Percentiles rank a stretch among this genome's conserved stretches.
Conservation (phyloP, 2,888 invertebrate species). For the Cosmopolites sordidus region DNA sequence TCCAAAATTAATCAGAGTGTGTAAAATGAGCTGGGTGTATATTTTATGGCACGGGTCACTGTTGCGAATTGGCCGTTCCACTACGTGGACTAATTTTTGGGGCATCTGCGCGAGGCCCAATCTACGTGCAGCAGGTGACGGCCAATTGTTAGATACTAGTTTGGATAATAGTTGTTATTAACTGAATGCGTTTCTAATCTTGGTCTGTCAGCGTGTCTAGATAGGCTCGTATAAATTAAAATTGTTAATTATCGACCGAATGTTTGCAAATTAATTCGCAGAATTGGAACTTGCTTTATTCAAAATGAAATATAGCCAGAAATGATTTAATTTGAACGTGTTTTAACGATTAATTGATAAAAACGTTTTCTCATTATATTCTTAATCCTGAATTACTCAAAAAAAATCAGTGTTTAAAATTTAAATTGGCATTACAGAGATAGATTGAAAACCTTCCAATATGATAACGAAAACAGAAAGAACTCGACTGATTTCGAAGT, state of each 20-base stretch:
- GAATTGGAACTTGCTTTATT: too few relatives aligned
- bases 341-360: background rate
- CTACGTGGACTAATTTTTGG: conserved; percentile 4
- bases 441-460: too few relatives aligned
- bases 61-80: conserved; percentile 3
- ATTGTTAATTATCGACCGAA: conserved; percentile 3
- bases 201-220: conserved; percentile 1
- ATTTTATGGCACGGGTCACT: background rate
- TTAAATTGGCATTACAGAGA: too few relatives aligned
- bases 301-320: too few relatives aligned
- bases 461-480: too few relatives aligned
- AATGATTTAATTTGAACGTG: too few relatives aligned
- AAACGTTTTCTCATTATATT: too few relatives aligned
- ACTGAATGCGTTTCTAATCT: conserved; percentile 7
- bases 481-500: too few relatives aligned
- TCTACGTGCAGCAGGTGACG: conserved; percentile 6
- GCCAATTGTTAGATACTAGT: conserved; percentile 8
- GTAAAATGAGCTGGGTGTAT: background rate
- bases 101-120: conserved; percentile 5
- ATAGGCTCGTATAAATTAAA: background rate
- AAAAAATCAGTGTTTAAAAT: too few relatives aligned
- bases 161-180: conserved; percentile 8
- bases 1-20: too few relatives aligned
- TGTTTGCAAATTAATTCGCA: too few relatives aligned
- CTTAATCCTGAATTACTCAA: too few relatives aligned